Evolutionary conservation across 2,113 vertebrate genomes (phyloP).

Genomic region (Hippocampus guttulatus): DNA sequence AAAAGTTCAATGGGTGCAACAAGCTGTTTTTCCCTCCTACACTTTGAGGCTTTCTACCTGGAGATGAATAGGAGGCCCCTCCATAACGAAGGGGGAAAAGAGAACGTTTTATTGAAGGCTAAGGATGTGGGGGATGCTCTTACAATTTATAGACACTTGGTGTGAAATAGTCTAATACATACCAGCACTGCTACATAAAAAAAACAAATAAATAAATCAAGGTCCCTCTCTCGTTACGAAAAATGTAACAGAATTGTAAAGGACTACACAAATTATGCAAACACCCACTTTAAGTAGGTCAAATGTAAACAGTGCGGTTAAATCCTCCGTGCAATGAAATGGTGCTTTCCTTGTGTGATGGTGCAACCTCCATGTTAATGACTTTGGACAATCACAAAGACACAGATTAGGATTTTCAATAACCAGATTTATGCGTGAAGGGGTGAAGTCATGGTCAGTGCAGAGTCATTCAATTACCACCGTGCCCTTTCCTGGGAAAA

Average conservation of each 20-base stretch:
- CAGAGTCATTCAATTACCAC: constrained; percentile 63
- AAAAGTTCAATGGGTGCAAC: constrained; percentile 73
- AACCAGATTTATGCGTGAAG: constrained; percentile 56
- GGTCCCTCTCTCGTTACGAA: too few species aligned
- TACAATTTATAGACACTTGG: constrained; percentile 46
- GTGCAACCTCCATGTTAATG: constrained; percentile 40
- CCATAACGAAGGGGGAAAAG: constrained; percentile 57
- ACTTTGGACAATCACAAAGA: constrained; percentile 51
- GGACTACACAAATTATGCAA: constrained; percentile 11
- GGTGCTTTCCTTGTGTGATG: constrained; percentile 18
- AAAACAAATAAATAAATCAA: background rate
- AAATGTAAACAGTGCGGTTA: constrained; percentile 10
- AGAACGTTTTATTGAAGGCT: constrained; percentile 64
- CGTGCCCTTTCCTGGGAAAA: constrained; percentile 58
- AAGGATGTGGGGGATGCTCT: constrained; percentile 54
- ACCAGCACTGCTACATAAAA: background rate
- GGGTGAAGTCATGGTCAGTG: constrained; percentile 56
- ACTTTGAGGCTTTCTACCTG: constrained; percentile 73
- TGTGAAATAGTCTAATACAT: constrained; percentile 48
- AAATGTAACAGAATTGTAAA: background rate
- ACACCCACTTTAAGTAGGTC: constrained; percentile 20
- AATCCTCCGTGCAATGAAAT: constrained; percentile 31
- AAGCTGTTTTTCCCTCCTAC: constrained; percentile 66
- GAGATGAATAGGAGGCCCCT: constrained; percentile 74
- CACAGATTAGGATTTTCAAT: constrained; percentile 53